Evolutionary conservation across 2,888 invertebrate genomes (phyloP).

Genomic region (Anagyrus pseudococci): DNA sequence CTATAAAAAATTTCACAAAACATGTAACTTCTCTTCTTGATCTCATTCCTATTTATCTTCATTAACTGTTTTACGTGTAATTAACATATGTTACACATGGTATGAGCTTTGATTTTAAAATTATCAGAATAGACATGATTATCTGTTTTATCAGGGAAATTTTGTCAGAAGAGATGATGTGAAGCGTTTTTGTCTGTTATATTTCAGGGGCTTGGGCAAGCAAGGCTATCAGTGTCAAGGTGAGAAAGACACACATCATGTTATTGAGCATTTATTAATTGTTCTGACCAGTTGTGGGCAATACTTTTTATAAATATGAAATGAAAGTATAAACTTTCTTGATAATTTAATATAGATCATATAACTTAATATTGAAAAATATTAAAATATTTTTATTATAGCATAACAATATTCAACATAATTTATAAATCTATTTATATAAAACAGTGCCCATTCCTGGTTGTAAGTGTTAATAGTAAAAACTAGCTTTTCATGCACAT

Average conservation of each 20-base stretch:
- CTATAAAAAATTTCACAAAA: no score
- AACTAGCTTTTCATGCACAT: constrained; percentile 32
- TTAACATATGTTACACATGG: constrained; percentile 42
- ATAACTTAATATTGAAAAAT: no score
- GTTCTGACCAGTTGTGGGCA: constrained; percentile 34
- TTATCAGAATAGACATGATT: constrained; percentile 50
- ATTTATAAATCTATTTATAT: constrained; percentile 18
- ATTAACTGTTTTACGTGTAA: constrained; percentile 17
- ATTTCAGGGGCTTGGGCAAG: constrained; percentile 93
- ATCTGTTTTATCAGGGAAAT: constrained; percentile 56
- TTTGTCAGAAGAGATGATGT: constrained; percentile 53
- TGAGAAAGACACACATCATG: constrained; percentile 66
- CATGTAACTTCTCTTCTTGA: constrained; percentile 13
- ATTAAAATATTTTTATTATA: no score
- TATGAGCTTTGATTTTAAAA: constrained; percentile 55
- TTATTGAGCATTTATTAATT: constrained; percentile 45
- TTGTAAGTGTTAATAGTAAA: constrained; percentile 28
- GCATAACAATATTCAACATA: no score
- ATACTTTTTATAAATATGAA: constrained; percentile 21
- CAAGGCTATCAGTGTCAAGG: constrained; percentile 98
- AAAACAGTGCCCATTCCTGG: constrained; percentile 35
- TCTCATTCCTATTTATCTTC: constrained; percentile 19
- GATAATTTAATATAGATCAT: no score
- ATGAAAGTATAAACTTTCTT: neutral
- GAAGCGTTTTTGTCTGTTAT: constrained; percentile 59